These are phyloP conservation scores for Oxyruncus cristatus DNA, from an alignment of 2,113 vertebrate species.

Conservation along the genomic window DNA sequence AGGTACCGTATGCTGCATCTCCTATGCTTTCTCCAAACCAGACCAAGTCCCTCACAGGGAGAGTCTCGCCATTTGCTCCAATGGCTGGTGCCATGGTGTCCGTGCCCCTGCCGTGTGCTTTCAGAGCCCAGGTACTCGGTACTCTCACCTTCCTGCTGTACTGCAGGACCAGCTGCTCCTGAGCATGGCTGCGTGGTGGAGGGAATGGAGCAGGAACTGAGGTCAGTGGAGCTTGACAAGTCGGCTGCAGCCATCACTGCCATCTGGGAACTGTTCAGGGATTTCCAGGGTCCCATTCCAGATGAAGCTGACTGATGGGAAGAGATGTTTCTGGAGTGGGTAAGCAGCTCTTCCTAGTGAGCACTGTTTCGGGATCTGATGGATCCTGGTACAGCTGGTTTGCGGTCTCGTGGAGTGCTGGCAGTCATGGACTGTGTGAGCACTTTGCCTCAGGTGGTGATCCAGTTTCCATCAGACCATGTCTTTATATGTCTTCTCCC, in stretches of 20 bases:
- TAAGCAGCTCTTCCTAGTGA: accelerated
- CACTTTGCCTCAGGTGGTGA: accelerated
- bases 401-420: not conserved
- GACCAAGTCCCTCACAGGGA: not conserved
- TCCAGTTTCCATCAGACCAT: not conserved
- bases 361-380: not conserved
- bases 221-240: not conserved
- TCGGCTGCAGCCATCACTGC: not conserved
- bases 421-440: not conserved
- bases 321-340: not conserved
- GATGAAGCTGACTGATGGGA: not conserved
- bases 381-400: not conserved
- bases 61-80: accelerated
- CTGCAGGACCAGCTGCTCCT: not conserved
- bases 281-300: not conserved
- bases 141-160: not conserved
- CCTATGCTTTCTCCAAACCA: not conserved
- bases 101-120: accelerated
- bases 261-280: not conserved
- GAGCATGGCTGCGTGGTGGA: not conserved
- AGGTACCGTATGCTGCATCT: not conserved
- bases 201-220: not conserved
- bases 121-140: accelerated
- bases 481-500: not conserved
- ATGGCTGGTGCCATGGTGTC: not conserved